Conservation (phyloP, 2,113 vertebrate genomes). For the Crotalus horridus region DNA sequence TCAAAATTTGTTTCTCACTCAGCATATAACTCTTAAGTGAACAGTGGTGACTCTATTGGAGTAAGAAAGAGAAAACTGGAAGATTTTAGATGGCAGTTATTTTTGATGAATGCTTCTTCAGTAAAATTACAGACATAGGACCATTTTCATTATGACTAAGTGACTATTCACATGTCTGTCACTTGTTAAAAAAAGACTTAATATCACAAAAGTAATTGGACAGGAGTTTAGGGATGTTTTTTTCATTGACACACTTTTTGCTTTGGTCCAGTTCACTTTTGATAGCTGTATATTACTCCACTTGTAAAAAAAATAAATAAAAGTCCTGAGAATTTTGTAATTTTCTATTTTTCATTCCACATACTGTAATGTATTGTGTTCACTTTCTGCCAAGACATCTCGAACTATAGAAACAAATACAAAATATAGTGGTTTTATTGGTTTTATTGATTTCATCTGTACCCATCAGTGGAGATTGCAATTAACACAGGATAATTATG, state of each 20-base stretch:
- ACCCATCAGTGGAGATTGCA: constrained; percentile 48
- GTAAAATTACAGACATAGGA: background rate
- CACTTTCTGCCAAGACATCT: background rate
- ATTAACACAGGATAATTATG: constrained; percentile 53
- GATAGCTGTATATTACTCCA: background rate
- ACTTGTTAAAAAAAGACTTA: background rate
- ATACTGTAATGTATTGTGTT: background rate
- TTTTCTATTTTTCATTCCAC: constrained; percentile 7
- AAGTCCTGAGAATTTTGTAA: background rate
- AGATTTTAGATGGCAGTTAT: background rate
- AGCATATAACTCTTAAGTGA: rapidly evolving
- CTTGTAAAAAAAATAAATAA: background rate
- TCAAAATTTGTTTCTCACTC: rapidly evolving
- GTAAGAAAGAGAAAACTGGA: background rate
- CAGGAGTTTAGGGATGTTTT: background rate
- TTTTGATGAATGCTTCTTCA: background rate
- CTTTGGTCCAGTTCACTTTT: background rate
- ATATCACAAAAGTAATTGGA: background rate
- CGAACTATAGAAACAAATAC: rapidly evolving
- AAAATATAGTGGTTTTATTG: constrained; percentile 46
- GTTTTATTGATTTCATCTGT: constrained; percentile 19
- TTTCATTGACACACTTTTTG: background rate
- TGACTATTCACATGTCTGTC: background rate
- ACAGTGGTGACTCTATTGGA: background rate
- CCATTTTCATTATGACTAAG: background rate